Base-by-base conservation (phyloP, 92 coral and sea anemone genomes). In the Metridium senile region DNA sequence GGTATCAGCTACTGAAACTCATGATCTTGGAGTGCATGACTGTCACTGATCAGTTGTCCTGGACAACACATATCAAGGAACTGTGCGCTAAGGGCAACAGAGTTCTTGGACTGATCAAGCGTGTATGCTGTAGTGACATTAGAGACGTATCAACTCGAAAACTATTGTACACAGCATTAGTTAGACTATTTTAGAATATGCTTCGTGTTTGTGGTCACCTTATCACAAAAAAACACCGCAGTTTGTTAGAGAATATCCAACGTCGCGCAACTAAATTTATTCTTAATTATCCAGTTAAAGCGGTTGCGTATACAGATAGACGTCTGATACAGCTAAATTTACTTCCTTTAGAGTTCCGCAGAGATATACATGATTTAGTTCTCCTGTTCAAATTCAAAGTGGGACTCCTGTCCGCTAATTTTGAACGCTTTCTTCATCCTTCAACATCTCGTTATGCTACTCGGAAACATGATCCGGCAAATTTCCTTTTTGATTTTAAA, bases 11-110 rank as follows among this genome's bases (percentile, higher is more conserved):
- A 11, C 73, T n/a, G 58, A 33, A 30, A 74, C 74, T 18, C 20
- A 57, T n/a, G 81, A 74, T 58, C 81, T 74, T 11, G 74, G n/a
- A n/a, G n/a, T n/a, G 74, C 23, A 62, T 73, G 39, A 72, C 65
- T 56, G 85, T 81, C 3, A 57, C 85, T 19, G 21, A 30, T 63
- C 47, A 79, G 35, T 27, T 79, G 52, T 73, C 78, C 1, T 73
- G 78, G 78, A 22, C 51, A 53, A 53, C 18, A 26, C 78, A 73
- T 39, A 73, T 73, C 22, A 30, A 58, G 32, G 68, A 17, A 13
- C n/a, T 29, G 32, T 22, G 29, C 23, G 62, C 75, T 1, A 70
- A 70, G 62, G 75, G 32, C 59, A 70, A 70, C 20, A 43, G 23
- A 19, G 35, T 29, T 70, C 75, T 70, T 70, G 75, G 75, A 13